These are phyloP conservation scores for Benthosema pterotum DNA, from an alignment of 2,797 vertebrate species.

Conservation along the genomic window DNA sequence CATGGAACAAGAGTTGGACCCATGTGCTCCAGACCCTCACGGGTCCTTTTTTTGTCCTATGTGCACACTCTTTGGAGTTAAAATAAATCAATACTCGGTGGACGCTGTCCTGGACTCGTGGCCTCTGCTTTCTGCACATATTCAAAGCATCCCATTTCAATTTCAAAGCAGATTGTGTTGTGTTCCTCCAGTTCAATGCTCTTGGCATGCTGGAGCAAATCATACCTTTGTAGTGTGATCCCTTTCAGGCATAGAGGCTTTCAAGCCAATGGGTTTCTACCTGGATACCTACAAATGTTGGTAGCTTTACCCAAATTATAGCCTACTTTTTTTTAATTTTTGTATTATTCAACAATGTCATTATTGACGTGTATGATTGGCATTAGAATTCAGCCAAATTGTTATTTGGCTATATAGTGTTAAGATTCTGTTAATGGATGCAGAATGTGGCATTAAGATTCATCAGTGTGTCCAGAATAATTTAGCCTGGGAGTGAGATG, in stretches of 20 bases:
- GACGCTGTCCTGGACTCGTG: slow-evolving; percentile 40
- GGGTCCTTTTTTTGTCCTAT: too few relatives aligned
- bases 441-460: too few relatives aligned
- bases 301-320: slow-evolving; percentile 25
- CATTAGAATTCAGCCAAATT: slow-evolving; percentile 24
- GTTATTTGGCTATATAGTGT: slow-evolving; percentile 14
- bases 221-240: slow-evolving; percentile 64
- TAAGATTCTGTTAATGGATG: too few relatives aligned
- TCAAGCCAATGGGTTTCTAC: slow-evolving; percentile 45
- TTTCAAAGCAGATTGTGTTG: slow-evolving; percentile 74
- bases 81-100: slow-evolving; percentile 3
- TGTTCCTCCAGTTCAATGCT: slow-evolving; percentile 55
- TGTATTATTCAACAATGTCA: slow-evolving; percentile 25
- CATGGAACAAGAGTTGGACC: too few relatives aligned
- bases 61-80: too few relatives aligned
- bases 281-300: too few relatives aligned
- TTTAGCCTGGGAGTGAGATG: too few relatives aligned
- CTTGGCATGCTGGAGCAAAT: slow-evolving; percentile 57
- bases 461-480: too few relatives aligned
- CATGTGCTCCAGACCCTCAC: too few relatives aligned
- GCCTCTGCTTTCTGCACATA: slow-evolving; percentile 47
- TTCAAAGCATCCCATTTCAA: slow-evolving; percentile 73
- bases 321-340: slow-evolving; percentile 24
- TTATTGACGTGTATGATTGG: slow-evolving; percentile 27
- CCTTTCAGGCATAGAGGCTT: slow-evolving; percentile 52